Evolutionary conservation across 2,888 invertebrate species (phyloP), one percentile per base, ranked within the genome.

Genomic region (Drosophila setosimentum): DNA sequence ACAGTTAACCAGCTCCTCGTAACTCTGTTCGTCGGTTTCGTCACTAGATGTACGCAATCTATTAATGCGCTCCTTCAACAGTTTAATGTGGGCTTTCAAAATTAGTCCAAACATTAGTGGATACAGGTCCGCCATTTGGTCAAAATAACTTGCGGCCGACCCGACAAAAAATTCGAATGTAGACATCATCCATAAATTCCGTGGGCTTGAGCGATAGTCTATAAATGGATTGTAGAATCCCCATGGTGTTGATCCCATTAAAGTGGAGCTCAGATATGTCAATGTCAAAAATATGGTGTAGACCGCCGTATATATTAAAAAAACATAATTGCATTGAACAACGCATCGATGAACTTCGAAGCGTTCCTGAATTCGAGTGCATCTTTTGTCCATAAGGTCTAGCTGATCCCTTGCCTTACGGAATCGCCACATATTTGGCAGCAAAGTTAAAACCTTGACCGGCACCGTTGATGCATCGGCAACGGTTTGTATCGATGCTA

Each of bases 211-310:
- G 4, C 55, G 70, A 37, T 51, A 78, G 32, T 80, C 62, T 21
- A 80, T 16, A 18, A 77, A 37, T 0, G 80, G 80, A 55, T 68
- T 45, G 58, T 80, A 80, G 10, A 80, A 24, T n/a, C 71, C 62
- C 80, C 80, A 80, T 4, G 72, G 72, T 0, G 70, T 68, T 7
- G 62, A 50, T 3, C 78, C 78, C 11, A 30, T 70, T 1, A 73
- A 1, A 0, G 49, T n/a, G 0, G 75, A 71, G 18, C 68, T 78
- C 0, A 76, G 2, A 37, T 49, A 80, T 13, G 72, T 70, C 33
- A 63, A 42, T 3, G 13, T 35, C 2, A 49, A 10, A 24, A 69
- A 77, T 1, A 33, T 13, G 5, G 6, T 40, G 37, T 71, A 82
- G 11, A 68, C 6, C 2, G 3, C 4, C 11, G 65, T 65, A 51